phyloP scores from a whole-genome alignment of 2,888 invertebrate genomes.

The Yponomeuta evonymella region DNA sequence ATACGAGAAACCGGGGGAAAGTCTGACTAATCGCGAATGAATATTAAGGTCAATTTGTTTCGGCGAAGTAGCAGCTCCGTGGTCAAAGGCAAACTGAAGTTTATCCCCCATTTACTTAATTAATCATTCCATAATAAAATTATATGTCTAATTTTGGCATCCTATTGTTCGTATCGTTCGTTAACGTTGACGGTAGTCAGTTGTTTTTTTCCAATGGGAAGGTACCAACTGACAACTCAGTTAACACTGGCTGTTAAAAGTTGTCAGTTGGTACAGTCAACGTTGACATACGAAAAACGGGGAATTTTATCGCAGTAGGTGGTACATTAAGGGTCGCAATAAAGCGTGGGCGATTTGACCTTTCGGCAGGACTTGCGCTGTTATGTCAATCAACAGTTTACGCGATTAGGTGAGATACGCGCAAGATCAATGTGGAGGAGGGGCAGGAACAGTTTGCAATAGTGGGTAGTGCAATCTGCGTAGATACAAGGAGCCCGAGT shows the following conservation, averaged over 20 bases:
- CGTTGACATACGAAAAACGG: background rate
- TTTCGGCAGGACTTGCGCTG: constrained; percentile 37
- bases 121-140: too few relatives aligned
- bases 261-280: too few relatives aligned
- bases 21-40: too few relatives aligned
- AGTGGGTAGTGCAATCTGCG: background rate
- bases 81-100: too few relatives aligned
- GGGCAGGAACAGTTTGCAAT: background rate
- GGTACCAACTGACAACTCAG: background rate
- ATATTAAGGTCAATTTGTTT: too few relatives aligned
- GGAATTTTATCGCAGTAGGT: background rate
- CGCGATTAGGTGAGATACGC: constrained; percentile 21
- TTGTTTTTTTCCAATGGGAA: too few relatives aligned
- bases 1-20: too few relatives aligned
- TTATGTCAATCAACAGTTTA: constrained; percentile 35
- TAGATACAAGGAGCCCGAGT: constrained; percentile 36
- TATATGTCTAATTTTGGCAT: too few relatives aligned
- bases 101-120: too few relatives aligned
- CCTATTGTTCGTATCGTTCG: too few relatives aligned
- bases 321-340: background rate
- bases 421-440: background rate
- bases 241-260: background rate
- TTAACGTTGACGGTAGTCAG: too few relatives aligned
- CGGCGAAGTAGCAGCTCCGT: too few relatives aligned
- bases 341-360: constrained; percentile 15